These are phyloP conservation scores for Fabriciana adippe DNA, from an alignment of 2,888 invertebrate species.

Conservation along the genomic window DNA sequence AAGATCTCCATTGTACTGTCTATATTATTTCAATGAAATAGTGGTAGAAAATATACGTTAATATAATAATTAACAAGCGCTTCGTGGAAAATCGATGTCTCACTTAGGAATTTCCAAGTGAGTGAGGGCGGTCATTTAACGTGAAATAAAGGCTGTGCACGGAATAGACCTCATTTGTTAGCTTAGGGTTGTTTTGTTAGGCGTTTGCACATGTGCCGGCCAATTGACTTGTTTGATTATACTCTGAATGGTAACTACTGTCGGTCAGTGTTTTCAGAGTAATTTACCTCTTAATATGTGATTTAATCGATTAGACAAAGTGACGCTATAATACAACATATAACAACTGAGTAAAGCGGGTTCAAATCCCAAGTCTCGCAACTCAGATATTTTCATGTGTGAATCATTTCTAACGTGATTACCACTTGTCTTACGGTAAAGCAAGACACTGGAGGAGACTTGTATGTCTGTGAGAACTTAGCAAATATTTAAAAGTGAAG, in stretches of 20 bases:
- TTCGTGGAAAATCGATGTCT: constrained; percentile 10
- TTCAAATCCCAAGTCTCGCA: too few species aligned
- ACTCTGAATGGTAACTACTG: constrained; percentile 37
- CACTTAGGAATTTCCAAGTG: constrained; percentile 22
- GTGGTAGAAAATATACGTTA: too few species aligned
- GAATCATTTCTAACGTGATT: too few species aligned
- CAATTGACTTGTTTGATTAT: constrained; percentile 42
- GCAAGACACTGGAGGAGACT: too few species aligned
- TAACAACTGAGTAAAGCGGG: too few species aligned
- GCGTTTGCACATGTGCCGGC: constrained; percentile 30
- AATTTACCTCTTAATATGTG: constrained; percentile 17
- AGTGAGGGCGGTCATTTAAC: constrained; percentile 35
- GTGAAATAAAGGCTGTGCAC: constrained; percentile 38
- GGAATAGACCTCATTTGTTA: constrained; percentile 43
- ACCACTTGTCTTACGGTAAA: too few species aligned
- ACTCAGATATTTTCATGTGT: too few species aligned
- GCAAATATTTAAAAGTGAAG: too few species aligned
- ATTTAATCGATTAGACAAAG: neutral
- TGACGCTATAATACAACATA: neutral
- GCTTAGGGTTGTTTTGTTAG: constrained; percentile 45
- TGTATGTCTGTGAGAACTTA: too few species aligned
- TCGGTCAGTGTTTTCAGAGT: constrained; percentile 16
- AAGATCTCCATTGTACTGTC: too few species aligned
- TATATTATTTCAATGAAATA: too few species aligned
- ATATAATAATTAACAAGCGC: neutral